These are phyloP conservation scores for Phrynocephalus guinanensis DNA, from an alignment of 2,797 vertebrate species.

Conservation along the genomic window DNA sequence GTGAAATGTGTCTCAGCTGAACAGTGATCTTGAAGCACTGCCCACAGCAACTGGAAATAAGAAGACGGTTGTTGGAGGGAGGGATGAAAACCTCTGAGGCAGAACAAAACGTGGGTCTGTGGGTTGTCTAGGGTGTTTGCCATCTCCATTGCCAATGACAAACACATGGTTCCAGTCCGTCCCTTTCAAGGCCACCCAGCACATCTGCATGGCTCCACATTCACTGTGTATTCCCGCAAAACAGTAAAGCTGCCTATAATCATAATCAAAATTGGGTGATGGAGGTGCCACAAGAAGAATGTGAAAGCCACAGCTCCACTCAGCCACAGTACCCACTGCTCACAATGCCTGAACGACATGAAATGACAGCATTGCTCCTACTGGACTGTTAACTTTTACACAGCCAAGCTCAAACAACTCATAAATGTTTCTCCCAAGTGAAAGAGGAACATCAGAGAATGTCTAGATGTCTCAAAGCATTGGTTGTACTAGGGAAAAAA, in stretches of 20 bases:
- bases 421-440: slow-evolving; percentile 33
- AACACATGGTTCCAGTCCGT: slow-evolving; percentile 62
- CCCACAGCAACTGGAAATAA: slow-evolving; percentile 33
- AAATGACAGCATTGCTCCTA: slow-evolving; percentile 67
- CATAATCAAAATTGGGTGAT: slow-evolving; percentile 66
- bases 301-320: slow-evolving; percentile 71
- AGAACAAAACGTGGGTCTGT: slow-evolving; percentile 29
- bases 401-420: slow-evolving; percentile 33
- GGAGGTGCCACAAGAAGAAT: slow-evolving; percentile 68
- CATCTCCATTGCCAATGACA: slow-evolving; percentile 48
- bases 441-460: slow-evolving; percentile 51
- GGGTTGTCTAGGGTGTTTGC: slow-evolving; percentile 56
- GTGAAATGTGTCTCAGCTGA: slow-evolving; percentile 33
- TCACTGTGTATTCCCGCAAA: slow-evolving; percentile 70
- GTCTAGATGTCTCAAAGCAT: slow-evolving; percentile 43
- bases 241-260: slow-evolving; percentile 70
- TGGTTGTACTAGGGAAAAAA: not conserved
- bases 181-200: slow-evolving; percentile 73
- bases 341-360: slow-evolving; percentile 60
- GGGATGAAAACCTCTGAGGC: slow-evolving; percentile 1
- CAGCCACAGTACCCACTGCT: slow-evolving; percentile 64
- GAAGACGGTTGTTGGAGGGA: not conserved
- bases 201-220: slow-evolving; percentile 59
- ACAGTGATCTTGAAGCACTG: slow-evolving; percentile 8
- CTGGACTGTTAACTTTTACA: slow-evolving; percentile 38